Evolutionary conservation across 2,797 vertebrate genomes (phyloP).

Genomic region (Xenopus petersii): DNA sequence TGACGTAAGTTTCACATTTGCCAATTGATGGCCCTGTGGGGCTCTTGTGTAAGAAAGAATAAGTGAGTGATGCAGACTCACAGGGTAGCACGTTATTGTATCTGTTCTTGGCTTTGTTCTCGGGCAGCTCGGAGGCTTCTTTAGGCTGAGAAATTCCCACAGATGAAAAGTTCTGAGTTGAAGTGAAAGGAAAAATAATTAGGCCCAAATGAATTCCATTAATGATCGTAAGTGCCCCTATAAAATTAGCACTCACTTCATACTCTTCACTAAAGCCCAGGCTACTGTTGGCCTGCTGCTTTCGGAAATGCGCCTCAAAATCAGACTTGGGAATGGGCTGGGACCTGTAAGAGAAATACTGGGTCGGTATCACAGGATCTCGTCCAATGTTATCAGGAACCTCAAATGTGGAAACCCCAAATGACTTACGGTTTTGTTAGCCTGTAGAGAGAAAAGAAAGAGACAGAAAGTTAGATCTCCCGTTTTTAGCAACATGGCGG

Average conservation of each 20-base stretch:
- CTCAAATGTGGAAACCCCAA: constrained; percentile 6
- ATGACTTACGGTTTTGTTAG: constrained; percentile 72
- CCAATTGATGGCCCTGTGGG: too few species aligned
- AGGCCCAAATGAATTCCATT: too few species aligned
- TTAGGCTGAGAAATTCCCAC: constrained; percentile 81
- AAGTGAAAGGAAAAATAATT: too few species aligned
- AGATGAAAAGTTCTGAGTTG: constrained; percentile 77
- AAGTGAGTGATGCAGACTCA: constrained; percentile 63
- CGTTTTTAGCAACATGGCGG: too few species aligned
- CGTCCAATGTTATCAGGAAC: not conserved
- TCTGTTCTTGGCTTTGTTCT: constrained; percentile 93
- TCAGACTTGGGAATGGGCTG: constrained; percentile 78
- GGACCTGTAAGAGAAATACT: constrained; percentile 66
- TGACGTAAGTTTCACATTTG: too few species aligned
- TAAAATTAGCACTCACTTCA: constrained; percentile 68
- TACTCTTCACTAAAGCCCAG: constrained; percentile 94
- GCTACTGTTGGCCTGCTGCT: constrained; percentile 87
- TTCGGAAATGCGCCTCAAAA: constrained; percentile 84
- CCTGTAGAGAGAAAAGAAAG: constrained; percentile 49
- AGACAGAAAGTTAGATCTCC: not conserved
- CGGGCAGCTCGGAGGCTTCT: constrained; percentile 68
- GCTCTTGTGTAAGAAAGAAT: too few species aligned
- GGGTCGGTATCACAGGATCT: not conserved
- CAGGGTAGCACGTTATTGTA: constrained; percentile 95
- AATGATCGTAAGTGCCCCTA: too few species aligned